These are phyloP conservation scores for Galaxias olidus DNA, from an alignment of 2,797 vertebrate genomes.

Conservation along the genomic window DNA sequence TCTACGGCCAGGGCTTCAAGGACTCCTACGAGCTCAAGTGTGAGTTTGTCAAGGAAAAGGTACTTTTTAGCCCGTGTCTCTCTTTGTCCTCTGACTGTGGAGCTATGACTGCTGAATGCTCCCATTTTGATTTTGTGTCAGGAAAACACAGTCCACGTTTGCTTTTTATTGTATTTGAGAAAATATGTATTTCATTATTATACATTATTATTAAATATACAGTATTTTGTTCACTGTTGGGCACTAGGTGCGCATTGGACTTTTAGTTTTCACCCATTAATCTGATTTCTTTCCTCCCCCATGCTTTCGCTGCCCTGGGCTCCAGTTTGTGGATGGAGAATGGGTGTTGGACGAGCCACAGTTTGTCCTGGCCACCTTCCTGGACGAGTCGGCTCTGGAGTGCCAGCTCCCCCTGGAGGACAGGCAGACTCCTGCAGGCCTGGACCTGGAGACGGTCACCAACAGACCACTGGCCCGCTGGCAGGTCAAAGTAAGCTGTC, in stretches of 20 bases:
- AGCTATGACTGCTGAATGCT: neutral
- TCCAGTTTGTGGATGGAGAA: constrained; percentile 75
- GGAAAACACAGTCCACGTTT: too few species aligned
- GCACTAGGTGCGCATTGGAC: too few species aligned
- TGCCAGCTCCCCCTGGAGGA: constrained; percentile 80
- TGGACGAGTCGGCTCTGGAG: constrained; percentile 71
- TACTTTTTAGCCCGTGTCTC: constrained; percentile 49
- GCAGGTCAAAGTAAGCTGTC: constrained; percentile 85
- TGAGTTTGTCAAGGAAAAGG: constrained; percentile 89
- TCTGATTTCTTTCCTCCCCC: neutral
- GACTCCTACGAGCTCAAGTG: constrained; percentile 82
- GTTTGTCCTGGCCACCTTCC: constrained; percentile 72
- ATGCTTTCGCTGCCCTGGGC: neutral
- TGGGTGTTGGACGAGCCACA: constrained; percentile 77
- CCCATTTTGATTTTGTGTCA: too few species aligned
- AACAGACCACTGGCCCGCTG: constrained; percentile 77
- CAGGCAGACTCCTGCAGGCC: constrained; percentile 45
- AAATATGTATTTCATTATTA: neutral
- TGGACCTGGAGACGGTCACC: constrained; percentile 40
- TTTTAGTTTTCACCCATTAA: neutral
- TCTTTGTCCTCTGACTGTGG: neutral
- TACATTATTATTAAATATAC: too few species aligned
- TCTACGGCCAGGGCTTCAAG: constrained; percentile 82
- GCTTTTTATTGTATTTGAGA: too few species aligned
- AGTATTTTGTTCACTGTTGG: neutral